These are phyloP conservation scores for Opisthocomus hoazin DNA, from an alignment of 2,113 vertebrate genomes.

Conservation along the genomic window DNA sequence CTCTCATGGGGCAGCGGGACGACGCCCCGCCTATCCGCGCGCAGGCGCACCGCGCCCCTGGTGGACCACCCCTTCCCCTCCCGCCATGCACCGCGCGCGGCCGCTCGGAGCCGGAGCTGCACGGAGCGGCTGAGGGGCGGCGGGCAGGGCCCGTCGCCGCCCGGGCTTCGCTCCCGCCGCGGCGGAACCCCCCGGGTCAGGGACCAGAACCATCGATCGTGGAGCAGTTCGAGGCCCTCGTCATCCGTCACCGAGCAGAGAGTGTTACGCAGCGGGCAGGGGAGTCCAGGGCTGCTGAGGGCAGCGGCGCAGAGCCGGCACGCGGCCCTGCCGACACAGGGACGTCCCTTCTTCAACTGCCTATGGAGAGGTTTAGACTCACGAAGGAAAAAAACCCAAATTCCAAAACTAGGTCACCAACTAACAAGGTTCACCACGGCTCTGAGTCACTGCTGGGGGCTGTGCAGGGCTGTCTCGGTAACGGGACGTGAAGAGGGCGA, in stretches of 20 bases:
- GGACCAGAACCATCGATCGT: no score
- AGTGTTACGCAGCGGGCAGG: no score
- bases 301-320: fast-evolving
- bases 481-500: fast-evolving
- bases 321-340: fast-evolving
- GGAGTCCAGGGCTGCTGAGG: no score
- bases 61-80: background rate
- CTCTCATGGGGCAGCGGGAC: background rate
- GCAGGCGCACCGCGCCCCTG: fast-evolving
- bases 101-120: no score
- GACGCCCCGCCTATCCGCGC: background rate
- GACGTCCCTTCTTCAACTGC: fast-evolving
- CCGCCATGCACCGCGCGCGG: background rate
- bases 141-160: no score
- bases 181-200: no score
- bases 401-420: background rate
- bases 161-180: background rate
- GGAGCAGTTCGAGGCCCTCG: no score
- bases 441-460: no score
- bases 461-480: fast-evolving
- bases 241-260: no score
- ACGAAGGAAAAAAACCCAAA: fast-evolving
- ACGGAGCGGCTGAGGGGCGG: no score
- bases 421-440: no score
- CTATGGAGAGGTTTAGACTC: fast-evolving